These are phyloP conservation scores for Subanguina moxae DNA, from an alignment of 1,140 invertebrate genomes.

Conservation along the genomic window DNA sequence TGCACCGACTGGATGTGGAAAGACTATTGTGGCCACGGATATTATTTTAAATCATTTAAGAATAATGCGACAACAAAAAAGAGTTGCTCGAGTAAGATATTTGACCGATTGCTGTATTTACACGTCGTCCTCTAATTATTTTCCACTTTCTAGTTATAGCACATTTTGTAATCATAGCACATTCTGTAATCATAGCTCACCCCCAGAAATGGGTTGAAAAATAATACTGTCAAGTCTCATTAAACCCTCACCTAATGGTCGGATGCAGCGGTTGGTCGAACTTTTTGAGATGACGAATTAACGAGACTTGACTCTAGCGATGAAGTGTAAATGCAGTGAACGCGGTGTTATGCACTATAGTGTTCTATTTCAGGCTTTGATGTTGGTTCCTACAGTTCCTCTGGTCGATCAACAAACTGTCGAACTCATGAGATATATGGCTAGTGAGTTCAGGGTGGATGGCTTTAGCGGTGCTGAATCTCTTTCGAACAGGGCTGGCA, in stretches of 20 bases:
- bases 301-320: too few species aligned
- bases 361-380: constrained; percentile 23
- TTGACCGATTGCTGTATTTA: neutral
- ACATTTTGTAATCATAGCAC: too few species aligned
- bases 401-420: constrained; percentile 45
- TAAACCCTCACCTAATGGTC: too few species aligned
- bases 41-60: constrained; percentile 48
- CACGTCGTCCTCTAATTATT: constrained; percentile 6
- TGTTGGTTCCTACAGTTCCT: constrained; percentile 52
- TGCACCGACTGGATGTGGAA: constrained; percentile 54
- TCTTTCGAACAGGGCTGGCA: constrained; percentile 21
- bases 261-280: too few species aligned
- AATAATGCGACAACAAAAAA: neutral
- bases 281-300: too few species aligned
- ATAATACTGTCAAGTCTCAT: too few species aligned
- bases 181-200: too few species aligned
- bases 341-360: too few species aligned
- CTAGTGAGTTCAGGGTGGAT: constrained; percentile 26
- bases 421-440: constrained; percentile 24
- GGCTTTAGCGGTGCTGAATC: constrained; percentile 39
- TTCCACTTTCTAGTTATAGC: too few species aligned
- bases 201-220: too few species aligned
- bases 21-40: constrained; percentile 49
- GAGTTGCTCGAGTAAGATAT: constrained; percentile 28
- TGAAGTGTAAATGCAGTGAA: too few species aligned